Conservation (phyloP, 2,113 vertebrate genomes). For the Dicaeum eximium region DNA sequence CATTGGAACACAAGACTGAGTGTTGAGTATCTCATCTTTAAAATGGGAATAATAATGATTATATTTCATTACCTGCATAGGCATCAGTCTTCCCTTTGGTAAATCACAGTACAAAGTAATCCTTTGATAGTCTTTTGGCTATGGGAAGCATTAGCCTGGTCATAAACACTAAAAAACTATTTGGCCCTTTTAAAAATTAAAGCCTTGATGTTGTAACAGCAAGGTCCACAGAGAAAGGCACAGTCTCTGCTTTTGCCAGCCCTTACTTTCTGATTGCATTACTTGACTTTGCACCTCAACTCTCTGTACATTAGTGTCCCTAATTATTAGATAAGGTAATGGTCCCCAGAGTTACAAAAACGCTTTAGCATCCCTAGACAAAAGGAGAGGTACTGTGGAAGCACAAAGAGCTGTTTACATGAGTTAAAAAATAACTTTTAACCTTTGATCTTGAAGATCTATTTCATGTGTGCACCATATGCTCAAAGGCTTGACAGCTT, state of each 20-base stretch:
- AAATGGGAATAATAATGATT: neutral
- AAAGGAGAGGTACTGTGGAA: constrained; percentile 30
- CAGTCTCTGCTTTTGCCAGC: neutral
- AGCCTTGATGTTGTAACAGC: neutral
- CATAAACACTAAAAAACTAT: neutral
- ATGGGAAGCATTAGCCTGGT: neutral
- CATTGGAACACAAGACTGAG: neutral
- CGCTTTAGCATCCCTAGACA: constrained; percentile 12
- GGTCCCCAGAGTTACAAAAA: neutral
- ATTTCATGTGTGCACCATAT: constrained; percentile 41
- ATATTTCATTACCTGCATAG: neutral
- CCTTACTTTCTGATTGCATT: neutral
- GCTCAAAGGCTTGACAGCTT: constrained; percentile 29
- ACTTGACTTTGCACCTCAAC: neutral
- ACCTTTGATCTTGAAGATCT: constrained; percentile 55
- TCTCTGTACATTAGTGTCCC: neutral
- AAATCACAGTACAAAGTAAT: neutral
- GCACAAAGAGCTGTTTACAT: constrained; percentile 40
- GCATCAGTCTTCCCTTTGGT: neutral
- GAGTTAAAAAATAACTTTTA: constrained; percentile 63
- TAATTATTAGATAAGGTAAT: constrained; percentile 34
- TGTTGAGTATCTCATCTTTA: neutral
- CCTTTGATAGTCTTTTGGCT: neutral
- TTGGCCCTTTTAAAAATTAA: neutral
- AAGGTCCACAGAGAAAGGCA: neutral